Conservation (phyloP, 2,797 vertebrate genomes). For the Karalla daura region DNA sequence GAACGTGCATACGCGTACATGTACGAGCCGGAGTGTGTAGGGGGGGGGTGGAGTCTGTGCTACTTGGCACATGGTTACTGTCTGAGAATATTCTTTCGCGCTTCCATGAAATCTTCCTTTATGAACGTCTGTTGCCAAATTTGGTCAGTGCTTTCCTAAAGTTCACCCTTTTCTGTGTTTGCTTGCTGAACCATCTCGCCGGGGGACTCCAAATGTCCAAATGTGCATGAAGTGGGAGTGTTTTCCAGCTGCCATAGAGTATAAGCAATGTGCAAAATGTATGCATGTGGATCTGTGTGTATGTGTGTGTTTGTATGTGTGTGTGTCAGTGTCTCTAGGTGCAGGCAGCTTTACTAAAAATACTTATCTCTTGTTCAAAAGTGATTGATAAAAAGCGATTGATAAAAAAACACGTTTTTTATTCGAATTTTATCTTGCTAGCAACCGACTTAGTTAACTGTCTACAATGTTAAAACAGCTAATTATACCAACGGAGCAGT, state of each 20-base stretch:
- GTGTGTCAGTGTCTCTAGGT: not conserved
- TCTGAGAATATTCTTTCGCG: constrained; percentile 14
- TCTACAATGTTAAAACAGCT: no score
- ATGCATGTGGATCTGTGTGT: constrained; percentile 5
- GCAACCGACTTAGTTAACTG: no score
- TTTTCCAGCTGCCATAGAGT: not conserved
- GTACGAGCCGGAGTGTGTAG: constrained; percentile 15
- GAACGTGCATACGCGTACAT: constrained; percentile 23
- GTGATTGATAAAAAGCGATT: not conserved
- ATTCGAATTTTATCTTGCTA: no score
- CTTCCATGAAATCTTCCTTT: constrained; percentile 7
- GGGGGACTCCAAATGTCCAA: not conserved
- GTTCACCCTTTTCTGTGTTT: not conserved
- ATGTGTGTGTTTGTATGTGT: not conserved
- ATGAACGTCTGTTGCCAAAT: constrained; percentile 16
- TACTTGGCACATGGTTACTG: constrained; percentile 33
- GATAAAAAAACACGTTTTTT: no score
- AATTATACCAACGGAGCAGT: no score
- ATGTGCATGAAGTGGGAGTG: not conserved
- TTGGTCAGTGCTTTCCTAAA: not conserved
- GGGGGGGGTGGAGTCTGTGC: constrained; percentile 31
- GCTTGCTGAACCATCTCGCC: not conserved
- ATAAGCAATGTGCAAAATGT: not conserved
- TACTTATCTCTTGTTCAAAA: not conserved
- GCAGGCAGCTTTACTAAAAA: not conserved